Base-by-base conservation (phyloP, 2,888 invertebrate species). In the Leptinotarsa haldemani region DNA sequence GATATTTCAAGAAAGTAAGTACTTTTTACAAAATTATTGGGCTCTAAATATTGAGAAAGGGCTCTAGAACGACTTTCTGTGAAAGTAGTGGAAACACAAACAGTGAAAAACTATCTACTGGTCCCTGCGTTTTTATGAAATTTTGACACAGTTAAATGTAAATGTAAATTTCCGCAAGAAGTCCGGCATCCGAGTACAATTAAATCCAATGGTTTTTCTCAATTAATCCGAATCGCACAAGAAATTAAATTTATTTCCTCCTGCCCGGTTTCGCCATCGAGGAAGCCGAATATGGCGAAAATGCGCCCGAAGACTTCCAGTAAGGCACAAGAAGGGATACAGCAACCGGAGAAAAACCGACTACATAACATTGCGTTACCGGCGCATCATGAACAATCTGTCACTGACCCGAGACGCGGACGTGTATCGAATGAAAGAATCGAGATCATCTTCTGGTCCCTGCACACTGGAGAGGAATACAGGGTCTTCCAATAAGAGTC, bases 401-500 rank as follows among this genome's bases (percentile, higher is more conserved):
- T 84, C 84, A 84, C 79, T 84, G 84, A 84, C 84, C 84, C 81
- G 83, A 84, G 82, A 83, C 78, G 77, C 75, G 79, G 81, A 84
- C 84, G 84, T 84, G 84, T 73, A 75, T 71, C 73, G 84, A 82
- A 83, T 84, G 48, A 40, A 61, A 61, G 16, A 61, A 61, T 61
- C 40, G 61, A 61, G 40, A 61, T 61, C 61, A 40, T 61, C 61
- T 61, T 40, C 40, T 61, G 61, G 61, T 61, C 61, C n/a, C 61
- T 61, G n/a, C n/a, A 40, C 30, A 61, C 30, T 16, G 0, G 25
- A 30, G 61, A 30, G 12, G 12, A 50, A 40, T 25, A 61, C 4
- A 9, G 58, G 13, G 15, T 15, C 4, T 7, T 15, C 3, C 9
- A 20, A 20, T 1, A 20, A 22, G 56, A 5, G 20, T 12, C 12